phyloP scores from a whole-genome alignment of 1,140 invertebrate genomes.

The Manduca sexta region DNA sequence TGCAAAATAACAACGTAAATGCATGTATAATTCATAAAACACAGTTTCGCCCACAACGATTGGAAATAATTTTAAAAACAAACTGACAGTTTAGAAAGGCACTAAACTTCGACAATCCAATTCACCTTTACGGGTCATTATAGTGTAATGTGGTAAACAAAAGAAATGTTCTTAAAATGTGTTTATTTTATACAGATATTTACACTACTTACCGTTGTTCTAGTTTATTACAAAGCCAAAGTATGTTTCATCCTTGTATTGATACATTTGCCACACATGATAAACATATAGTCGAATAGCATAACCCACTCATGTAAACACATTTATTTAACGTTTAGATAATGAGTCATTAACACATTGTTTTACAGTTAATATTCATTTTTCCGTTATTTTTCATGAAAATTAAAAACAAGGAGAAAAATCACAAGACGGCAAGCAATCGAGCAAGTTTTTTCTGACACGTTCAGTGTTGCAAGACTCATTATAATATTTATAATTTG shows the following conservation, averaged over 20 bases:
- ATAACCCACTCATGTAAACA: slow-evolving; percentile 25
- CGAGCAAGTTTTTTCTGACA: slow-evolving; percentile 15
- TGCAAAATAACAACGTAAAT: background rate
- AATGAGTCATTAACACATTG: slow-evolving; percentile 27
- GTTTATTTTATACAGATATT: slow-evolving; percentile 21
- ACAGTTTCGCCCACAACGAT: too few relatives aligned
- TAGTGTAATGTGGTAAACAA: slow-evolving; percentile 8
- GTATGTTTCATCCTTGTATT: slow-evolving; percentile 67
- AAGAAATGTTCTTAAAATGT: slow-evolving; percentile 14
- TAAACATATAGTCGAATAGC: slow-evolving; percentile 29
- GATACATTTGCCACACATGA: slow-evolving; percentile 59
- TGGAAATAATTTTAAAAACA: slow-evolving; percentile 17
- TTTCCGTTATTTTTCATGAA: slow-evolving; percentile 62
- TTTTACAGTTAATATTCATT: slow-evolving; percentile 57
- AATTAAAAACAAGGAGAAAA: slow-evolving; percentile 57
- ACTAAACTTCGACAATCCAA: slow-evolving; percentile 12
- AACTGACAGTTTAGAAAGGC: slow-evolving; percentile 43
- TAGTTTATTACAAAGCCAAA: slow-evolving; percentile 50
- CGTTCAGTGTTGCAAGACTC: background rate
- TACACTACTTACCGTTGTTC: slow-evolving; percentile 51
- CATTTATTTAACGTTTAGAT: slow-evolving; percentile 22
- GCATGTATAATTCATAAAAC: background rate
- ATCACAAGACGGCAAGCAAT: slow-evolving; percentile 46
- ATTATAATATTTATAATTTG: too few relatives aligned
- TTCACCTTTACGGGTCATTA: slow-evolving; percentile 18